phyloP scores from a whole-genome alignment of 2,797 vertebrate species.

The Scomberomorus guttatus region DNA sequence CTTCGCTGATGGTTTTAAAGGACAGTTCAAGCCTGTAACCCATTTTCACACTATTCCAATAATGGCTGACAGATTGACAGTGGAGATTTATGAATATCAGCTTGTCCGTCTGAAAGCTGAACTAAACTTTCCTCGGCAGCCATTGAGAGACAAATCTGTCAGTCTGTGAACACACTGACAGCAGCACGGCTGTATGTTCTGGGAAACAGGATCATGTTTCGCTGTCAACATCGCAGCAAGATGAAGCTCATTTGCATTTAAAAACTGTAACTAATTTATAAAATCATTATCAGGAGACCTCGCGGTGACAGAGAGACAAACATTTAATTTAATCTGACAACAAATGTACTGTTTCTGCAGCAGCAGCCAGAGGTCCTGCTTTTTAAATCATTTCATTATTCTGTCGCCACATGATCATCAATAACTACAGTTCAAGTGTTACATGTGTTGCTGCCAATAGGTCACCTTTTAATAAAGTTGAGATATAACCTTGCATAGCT shows the following conservation, averaged over 20 bases:
- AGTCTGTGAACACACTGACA: background rate
- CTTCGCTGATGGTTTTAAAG: too few species aligned
- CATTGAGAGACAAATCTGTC: background rate
- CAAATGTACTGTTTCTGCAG: background rate
- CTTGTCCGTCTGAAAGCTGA: background rate
- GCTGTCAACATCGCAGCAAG: background rate
- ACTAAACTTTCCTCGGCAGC: background rate
- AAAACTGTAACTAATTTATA: background rate
- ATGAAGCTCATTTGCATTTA: slow-evolving; percentile 1
- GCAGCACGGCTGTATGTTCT: background rate
- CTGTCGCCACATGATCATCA: background rate
- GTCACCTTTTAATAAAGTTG: background rate
- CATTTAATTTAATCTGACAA: background rate
- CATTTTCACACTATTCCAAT: background rate
- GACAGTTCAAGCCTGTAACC: background rate
- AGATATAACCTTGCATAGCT: background rate
- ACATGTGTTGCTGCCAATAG: background rate
- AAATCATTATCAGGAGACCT: background rate
- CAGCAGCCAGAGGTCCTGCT: background rate
- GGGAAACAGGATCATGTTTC: background rate
- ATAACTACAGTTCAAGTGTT: background rate
- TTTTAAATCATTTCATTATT: background rate
- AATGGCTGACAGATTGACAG: background rate
- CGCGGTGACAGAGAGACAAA: background rate
- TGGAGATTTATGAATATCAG: background rate